Conservation (phyloP, 1,140 invertebrate species). For the Cherax quadricarinatus region DNA sequence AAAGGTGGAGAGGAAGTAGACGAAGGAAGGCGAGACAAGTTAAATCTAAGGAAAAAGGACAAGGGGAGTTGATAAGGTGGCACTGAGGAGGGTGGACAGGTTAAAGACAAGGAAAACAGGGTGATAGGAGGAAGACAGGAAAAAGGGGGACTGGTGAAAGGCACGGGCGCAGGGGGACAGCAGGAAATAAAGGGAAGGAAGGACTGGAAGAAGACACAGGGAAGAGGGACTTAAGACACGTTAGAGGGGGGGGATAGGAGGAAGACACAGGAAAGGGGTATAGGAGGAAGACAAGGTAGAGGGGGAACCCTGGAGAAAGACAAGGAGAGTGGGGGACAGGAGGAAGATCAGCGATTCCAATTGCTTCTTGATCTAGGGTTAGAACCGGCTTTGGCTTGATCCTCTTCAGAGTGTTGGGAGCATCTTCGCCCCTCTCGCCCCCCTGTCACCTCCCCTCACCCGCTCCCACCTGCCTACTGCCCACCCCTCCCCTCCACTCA, state of each 20-base stretch:
- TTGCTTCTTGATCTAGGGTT: slow-evolving; percentile 20
- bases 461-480: background rate
- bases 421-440: background rate
- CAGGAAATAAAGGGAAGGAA: background rate
- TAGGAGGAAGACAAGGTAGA: background rate
- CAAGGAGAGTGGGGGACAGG: background rate
- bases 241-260: background rate
- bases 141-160: background rate
- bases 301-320: background rate
- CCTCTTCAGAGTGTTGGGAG: background rate
- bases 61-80: background rate
- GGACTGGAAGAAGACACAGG: background rate
- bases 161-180: background rate
- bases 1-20: background rate
- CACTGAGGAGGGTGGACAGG: background rate
- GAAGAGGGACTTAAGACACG: background rate
- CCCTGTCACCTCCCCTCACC: background rate
- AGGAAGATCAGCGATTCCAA: background rate
- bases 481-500: background rate
- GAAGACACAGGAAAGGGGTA: background rate
- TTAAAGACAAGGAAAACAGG: background rate
- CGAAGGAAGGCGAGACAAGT: no score
- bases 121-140: background rate
- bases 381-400: background rate
- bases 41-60: no score